Evolutionary conservation across 2,888 invertebrate genomes (phyloP).

Genomic region (Desoria tigrina): DNA sequence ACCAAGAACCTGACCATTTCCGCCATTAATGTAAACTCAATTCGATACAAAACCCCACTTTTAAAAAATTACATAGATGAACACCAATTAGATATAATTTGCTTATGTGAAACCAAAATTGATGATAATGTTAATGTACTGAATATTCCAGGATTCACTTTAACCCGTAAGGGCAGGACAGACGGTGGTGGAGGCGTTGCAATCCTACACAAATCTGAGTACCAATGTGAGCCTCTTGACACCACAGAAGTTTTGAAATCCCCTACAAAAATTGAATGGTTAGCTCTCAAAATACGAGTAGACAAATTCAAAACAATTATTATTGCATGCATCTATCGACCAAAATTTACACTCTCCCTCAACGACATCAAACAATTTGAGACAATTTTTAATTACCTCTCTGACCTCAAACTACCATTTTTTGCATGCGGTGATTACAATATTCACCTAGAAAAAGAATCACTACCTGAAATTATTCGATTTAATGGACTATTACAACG

Average conservation of each 20-base stretch:
- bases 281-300: neutral
- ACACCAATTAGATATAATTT: neutral
- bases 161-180: neutral
- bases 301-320: neutral
- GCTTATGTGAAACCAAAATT: neutral
- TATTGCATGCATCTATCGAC: neutral
- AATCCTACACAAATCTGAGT: neutral
- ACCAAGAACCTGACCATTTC: neutral
- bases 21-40: neutral
- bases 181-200: neutral
- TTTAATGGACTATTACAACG: neutral
- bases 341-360: neutral
- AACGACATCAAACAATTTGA: neutral
- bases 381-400: neutral
- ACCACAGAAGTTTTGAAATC: neutral
- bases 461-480: neutral
- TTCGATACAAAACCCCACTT: neutral
- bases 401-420: neutral
- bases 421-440: slow-evolving; percentile 9
- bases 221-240: neutral
- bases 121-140: neutral
- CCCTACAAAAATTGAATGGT: neutral
- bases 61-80: neutral
- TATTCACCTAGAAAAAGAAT: slow-evolving; percentile 9
- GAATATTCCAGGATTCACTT: neutral